Conservation (phyloP, 2,888 invertebrate species). For the Eudasyphora cyanicolor region DNA sequence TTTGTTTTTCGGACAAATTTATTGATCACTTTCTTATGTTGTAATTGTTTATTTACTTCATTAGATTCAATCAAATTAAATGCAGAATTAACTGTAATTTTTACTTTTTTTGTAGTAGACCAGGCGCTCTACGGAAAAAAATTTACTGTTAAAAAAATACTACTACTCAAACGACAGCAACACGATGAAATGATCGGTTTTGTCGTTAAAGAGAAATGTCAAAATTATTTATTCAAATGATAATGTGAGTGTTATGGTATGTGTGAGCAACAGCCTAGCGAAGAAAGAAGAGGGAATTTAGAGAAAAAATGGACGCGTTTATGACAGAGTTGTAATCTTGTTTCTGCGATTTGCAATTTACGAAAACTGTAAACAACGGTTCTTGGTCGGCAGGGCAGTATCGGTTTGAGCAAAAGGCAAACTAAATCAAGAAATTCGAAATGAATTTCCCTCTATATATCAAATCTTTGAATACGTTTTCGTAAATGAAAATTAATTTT, state of each 20-base stretch:
- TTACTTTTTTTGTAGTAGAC: conserved; percentile 11
- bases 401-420: too few species aligned
- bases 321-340: conserved; percentile 41
- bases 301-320: conserved; percentile 48
- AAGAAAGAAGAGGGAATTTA: conserved; percentile 47
- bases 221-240: conserved; percentile 56
- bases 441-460: too few species aligned
- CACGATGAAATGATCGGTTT: conserved; percentile 61
- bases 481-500: too few species aligned
- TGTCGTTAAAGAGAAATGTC: conserved; percentile 62
- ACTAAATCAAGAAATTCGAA: too few species aligned
- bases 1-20: neutral
- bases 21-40: neutral
- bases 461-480: too few species aligned
- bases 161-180: conserved; percentile 49
- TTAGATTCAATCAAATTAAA: neutral
- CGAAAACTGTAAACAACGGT: neutral
- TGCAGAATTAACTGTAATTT: conserved; percentile 18
- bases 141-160: conserved; percentile 63
- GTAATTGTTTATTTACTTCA: neutral
- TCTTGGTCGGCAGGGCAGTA: neutral
- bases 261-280: neutral
- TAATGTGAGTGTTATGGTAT: neutral
- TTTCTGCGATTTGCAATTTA: neutral
- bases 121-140: conserved; percentile 16